These are phyloP conservation scores for Drosophila leontia DNA, from an alignment of 1,140 invertebrate genomes.

Conservation along the genomic window DNA sequence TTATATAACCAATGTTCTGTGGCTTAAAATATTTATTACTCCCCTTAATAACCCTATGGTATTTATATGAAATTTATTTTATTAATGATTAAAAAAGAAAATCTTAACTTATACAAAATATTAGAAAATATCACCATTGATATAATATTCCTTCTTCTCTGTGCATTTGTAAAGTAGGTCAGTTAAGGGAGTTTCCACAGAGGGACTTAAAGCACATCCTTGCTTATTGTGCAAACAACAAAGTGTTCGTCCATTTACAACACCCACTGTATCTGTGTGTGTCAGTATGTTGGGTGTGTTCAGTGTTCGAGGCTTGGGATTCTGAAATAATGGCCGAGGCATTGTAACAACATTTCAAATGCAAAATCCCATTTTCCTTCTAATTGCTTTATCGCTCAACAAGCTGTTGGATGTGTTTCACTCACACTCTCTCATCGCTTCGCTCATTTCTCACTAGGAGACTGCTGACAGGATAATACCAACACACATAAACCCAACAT, in stretches of 20 bases:
- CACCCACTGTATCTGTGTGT: constrained; percentile 6
- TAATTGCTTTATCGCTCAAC: constrained; percentile 83
- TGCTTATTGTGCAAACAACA: constrained; percentile 77
- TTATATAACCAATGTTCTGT: not conserved
- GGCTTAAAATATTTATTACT: not conserved
- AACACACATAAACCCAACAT: constrained; percentile 19
- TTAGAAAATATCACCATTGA: not conserved
- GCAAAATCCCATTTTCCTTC: constrained; percentile 81
- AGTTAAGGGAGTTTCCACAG: constrained; percentile 60
- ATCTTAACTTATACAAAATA: not conserved
- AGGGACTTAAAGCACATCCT: constrained; percentile 71
- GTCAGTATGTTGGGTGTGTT: constrained; percentile 7
- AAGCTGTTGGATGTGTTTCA: constrained; percentile 73
- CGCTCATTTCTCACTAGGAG: constrained; percentile 70
- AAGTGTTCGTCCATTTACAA: constrained; percentile 56
- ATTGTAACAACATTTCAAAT: constrained; percentile 78
- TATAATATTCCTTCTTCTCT: not conserved
- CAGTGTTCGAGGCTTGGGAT: constrained; percentile 21
- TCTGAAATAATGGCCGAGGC: constrained; percentile 46
- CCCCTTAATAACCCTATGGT: not conserved
- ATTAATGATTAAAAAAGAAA: not conserved
- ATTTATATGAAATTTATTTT: not conserved
- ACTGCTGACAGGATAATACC: constrained; percentile 58
- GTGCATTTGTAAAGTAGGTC: constrained; percentile 64
- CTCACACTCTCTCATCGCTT: constrained; percentile 27